Evolutionary conservation across 2,113 vertebrate species (phyloP).

Genomic region (Cyanoramphus novaezelandiae): DNA sequence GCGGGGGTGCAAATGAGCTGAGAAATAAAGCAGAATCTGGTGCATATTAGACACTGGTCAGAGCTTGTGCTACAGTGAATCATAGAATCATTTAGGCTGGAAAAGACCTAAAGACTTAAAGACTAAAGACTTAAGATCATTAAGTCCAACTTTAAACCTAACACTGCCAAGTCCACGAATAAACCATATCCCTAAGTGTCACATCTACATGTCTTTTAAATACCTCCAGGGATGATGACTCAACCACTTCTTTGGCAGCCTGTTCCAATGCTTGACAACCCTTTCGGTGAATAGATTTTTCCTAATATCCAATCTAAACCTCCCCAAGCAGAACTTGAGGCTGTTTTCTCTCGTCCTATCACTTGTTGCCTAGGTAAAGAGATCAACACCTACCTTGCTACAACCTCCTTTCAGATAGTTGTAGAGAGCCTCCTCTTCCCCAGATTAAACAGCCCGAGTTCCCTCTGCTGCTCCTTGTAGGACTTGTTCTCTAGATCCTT

Average conservation of each 20-base stretch:
- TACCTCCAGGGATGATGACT: not conserved
- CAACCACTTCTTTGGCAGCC: not conserved
- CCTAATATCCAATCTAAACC: not conserved
- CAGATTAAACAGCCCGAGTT: not conserved
- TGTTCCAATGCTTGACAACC: not conserved
- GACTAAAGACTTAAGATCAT: not conserved
- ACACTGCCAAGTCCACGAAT: not conserved
- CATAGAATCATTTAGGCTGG: not conserved
- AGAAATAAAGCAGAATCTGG: not conserved
- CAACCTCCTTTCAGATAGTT: not conserved
- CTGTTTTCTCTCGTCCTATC: not conserved
- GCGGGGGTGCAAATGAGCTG: constrained; percentile 77
- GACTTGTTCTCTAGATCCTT: not conserved
- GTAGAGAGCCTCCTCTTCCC: not conserved
- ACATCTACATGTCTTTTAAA: not conserved
- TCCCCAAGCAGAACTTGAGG: not conserved
- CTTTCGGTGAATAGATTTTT: not conserved
- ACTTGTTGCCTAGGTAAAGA: not conserved
- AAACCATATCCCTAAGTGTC: not conserved
- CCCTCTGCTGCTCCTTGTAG: not conserved
- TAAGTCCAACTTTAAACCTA: not conserved
- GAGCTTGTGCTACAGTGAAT: not conserved
- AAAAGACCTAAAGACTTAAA: not conserved
- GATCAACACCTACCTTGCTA: not conserved
- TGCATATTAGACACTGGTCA: not conserved